These are phyloP conservation scores for Hippopotamus amphibius DNA, from an alignment of 2,113 vertebrate genomes.

Conservation along the genomic window DNA sequence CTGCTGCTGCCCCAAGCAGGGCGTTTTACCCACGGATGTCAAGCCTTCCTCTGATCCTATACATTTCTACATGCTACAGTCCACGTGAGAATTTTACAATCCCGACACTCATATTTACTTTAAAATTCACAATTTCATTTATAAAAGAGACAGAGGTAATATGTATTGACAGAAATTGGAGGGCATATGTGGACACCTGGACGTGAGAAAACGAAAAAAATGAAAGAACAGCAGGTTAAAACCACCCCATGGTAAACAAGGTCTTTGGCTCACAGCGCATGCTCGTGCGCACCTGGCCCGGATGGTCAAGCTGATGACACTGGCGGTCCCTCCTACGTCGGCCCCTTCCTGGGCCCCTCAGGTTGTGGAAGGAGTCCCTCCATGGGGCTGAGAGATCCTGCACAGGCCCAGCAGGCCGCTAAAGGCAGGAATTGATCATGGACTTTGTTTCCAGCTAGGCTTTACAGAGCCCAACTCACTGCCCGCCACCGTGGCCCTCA, in stretches of 20 bases:
- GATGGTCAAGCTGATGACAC: background rate
- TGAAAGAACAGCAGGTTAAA: background rate
- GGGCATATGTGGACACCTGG: background rate
- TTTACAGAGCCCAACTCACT: background rate
- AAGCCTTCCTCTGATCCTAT: background rate
- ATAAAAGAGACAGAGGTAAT: background rate
- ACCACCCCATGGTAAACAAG: background rate
- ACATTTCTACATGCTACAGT: background rate
- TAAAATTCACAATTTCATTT: background rate
- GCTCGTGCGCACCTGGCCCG: rapidly evolving
- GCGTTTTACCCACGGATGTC: background rate
- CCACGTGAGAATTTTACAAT: background rate
- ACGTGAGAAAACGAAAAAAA: background rate
- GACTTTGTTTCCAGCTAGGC: too few species aligned
- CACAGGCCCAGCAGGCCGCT: background rate
- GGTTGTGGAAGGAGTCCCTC: rapidly evolving
- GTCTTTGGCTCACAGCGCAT: background rate
- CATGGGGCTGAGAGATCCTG: background rate
- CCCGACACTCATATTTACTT: background rate
- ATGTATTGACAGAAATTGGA: background rate
- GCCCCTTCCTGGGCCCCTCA: background rate
- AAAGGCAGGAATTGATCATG: background rate
- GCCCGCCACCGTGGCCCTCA: too few species aligned
- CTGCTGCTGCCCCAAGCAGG: too few species aligned
- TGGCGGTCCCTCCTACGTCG: rapidly evolving